Conservation (phyloP, 2,888 invertebrate genomes). For the Drosophila subsilvestris region DNA sequence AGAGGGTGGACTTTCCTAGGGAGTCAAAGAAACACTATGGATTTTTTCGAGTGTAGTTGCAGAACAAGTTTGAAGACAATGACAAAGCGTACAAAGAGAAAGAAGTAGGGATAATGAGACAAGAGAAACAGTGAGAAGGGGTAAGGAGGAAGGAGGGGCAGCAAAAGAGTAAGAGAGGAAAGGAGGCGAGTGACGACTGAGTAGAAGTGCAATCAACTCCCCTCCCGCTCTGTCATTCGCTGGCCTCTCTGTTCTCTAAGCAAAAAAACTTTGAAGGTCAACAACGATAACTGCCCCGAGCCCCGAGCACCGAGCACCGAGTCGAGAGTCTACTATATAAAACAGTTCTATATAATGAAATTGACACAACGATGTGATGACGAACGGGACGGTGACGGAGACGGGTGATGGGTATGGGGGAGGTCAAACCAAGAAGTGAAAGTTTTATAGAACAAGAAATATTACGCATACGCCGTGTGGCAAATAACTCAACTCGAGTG, state of each 20-base stretch:
- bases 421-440: constrained; percentile 39
- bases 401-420: neutral
- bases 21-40: neutral
- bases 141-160: neutral
- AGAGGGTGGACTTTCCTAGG: too few species aligned
- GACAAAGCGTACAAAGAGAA: constrained; percentile 15
- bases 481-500: constrained; percentile 29
- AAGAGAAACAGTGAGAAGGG: neutral
- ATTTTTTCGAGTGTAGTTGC: neutral
- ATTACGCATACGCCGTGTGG: constrained; percentile 51
- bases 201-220: constrained; percentile 23
- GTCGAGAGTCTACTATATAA: constrained; percentile 22
- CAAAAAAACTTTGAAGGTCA: constrained; percentile 47
- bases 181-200: neutral
- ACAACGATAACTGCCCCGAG: constrained; percentile 18
- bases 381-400: neutral
- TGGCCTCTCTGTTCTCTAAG: constrained; percentile 6
- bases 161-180: neutral
- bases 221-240: constrained; percentile 9
- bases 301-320: neutral
- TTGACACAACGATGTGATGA: constrained; percentile 12
- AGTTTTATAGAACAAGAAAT: constrained; percentile 46
- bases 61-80: constrained; percentile 33
- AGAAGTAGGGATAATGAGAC: neutral
- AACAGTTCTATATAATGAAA: constrained; percentile 35